Conservation (phyloP, 2,888 invertebrate species). For the Andrena bucephala region DNA sequence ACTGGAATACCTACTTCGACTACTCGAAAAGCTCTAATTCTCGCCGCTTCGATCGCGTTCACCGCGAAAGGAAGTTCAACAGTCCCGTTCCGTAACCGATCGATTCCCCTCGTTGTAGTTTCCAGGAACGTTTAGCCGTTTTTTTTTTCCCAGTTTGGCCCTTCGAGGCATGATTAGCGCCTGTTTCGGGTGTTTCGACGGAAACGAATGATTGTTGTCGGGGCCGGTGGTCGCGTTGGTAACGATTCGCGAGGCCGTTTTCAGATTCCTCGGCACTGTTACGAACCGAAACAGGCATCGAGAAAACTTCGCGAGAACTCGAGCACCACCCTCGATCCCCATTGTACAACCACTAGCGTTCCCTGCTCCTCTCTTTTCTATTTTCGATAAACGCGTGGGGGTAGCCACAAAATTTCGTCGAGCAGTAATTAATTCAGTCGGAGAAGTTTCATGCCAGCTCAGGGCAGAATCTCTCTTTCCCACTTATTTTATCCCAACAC, state of each 20-base stretch:
- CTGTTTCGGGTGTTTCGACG: constrained; percentile 67
- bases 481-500: neutral
- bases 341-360: neutral
- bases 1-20: constrained; percentile 8
- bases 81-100: constrained; percentile 68
- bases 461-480: neutral
- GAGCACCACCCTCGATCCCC: neutral
- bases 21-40: constrained; percentile 25
- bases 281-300: constrained; percentile 9
- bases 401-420: constrained; percentile 57
- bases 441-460: neutral
- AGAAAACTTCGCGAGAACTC: constrained; percentile 11
- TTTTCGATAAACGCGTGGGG: constrained; percentile 58
- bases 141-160: constrained; percentile 55
- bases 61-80: constrained; percentile 49
- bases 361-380: neutral
- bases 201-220: constrained; percentile 75
- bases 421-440: neutral
- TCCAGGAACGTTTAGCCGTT: constrained; percentile 65
- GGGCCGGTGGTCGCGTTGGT: constrained; percentile 78
- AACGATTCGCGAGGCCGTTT: constrained; percentile 66
- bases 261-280: constrained; percentile 12
- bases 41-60: constrained; percentile 37
- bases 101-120: constrained; percentile 74
- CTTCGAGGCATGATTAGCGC: constrained; percentile 69